Conservation (phyloP, 2,113 vertebrate genomes). For the Chaenogobius annularis region DNA sequence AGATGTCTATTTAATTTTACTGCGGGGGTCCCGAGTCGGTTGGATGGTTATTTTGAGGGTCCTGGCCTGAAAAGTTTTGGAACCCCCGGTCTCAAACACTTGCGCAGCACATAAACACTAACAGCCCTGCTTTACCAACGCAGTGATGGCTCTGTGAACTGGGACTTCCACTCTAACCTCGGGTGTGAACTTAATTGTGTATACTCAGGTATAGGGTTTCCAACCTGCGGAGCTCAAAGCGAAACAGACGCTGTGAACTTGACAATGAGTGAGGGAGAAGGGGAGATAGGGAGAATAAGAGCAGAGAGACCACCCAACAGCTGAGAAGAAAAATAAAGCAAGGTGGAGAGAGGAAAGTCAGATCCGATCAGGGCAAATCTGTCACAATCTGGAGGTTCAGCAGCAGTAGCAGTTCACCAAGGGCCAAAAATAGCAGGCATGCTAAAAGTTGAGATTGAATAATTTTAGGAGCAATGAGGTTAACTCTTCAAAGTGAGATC, state of each 20-base stretch:
- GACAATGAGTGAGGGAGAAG: conserved; percentile 57
- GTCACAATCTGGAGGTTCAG: conserved; percentile 40
- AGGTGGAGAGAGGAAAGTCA: conserved; percentile 58
- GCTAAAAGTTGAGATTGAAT: neutral
- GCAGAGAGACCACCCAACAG: conserved; percentile 70
- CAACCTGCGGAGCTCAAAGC: conserved; percentile 53
- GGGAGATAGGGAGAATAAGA: conserved; percentile 25
- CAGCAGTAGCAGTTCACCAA: conserved; percentile 37
- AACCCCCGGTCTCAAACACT: no score
- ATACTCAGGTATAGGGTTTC: conserved; percentile 70
- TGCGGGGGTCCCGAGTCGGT: no score
- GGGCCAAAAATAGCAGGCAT: neutral
- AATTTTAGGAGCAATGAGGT: neutral
- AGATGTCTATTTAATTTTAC: no score
- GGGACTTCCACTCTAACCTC: conserved; percentile 65
- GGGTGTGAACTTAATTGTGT: conserved; percentile 75
- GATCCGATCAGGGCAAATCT: conserved; percentile 46
- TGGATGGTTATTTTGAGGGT: no score
- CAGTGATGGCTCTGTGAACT: conserved; percentile 50
- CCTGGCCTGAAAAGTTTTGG: no score
- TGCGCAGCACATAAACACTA: conserved; percentile 29
- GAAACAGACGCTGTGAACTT: conserved; percentile 64
- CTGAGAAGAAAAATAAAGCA: conserved; percentile 66
- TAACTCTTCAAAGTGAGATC: neutral
- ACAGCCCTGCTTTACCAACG: conserved; percentile 52